phyloP scores from a whole-genome alignment of 1,140 invertebrate species.

The Thaumetopoea pityocampa region DNA sequence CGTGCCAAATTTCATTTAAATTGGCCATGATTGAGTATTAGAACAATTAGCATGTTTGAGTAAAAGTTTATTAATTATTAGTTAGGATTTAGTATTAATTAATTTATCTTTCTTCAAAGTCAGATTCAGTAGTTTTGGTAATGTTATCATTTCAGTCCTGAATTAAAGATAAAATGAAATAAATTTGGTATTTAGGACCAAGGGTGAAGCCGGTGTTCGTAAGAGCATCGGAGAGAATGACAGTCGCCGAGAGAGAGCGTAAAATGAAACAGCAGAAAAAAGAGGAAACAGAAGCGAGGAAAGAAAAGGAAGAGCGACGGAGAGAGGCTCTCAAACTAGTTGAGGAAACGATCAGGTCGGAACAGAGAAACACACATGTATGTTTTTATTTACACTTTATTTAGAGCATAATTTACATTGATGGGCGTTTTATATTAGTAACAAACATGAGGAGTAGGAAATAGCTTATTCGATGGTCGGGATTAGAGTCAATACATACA shows the following conservation, averaged over 20 bases:
- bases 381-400: neutral
- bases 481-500: no score
- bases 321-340: slow-evolving; percentile 92
- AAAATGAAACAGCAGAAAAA: slow-evolving; percentile 91
- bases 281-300: slow-evolving; percentile 85
- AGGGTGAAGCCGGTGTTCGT: slow-evolving; percentile 98
- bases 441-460: no score
- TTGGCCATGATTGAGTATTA: no score
- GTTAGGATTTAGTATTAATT: no score
- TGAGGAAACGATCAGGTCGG: slow-evolving; percentile 91
- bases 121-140: no score
- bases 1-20: no score
- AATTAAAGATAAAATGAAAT: neutral
- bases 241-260: slow-evolving; percentile 95
- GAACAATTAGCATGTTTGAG: no score
- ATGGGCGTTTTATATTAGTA: no score
- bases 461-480: no score
- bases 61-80: no score
- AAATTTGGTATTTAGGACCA: slow-evolving; percentile 76
- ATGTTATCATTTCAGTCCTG: neutral
- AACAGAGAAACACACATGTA: slow-evolving; percentile 73
- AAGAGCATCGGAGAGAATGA: slow-evolving; percentile 94
- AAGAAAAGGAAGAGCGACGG: slow-evolving; percentile 88
- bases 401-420: no score
- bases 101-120: no score